A percentile compares a stretch with the other conserved stretches of the same genome.
phyloP scores from a whole-genome alignment of 2,888 invertebrate genomes.

The Platycheirus rosarum region DNA sequence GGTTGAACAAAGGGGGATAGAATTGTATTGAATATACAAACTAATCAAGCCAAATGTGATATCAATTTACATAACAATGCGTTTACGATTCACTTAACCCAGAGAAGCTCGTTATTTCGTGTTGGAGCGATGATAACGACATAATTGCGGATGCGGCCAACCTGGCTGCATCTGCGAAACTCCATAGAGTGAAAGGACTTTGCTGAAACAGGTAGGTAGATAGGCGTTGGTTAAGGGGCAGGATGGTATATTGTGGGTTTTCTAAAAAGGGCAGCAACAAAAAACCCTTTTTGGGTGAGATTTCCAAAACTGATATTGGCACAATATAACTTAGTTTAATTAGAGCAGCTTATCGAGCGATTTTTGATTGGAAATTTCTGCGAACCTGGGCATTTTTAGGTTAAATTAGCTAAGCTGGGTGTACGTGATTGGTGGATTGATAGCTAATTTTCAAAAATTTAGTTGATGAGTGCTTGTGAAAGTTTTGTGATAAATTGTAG shows the following conservation, averaged over 20 bases:
- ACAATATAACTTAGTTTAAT: constrained; percentile 20
- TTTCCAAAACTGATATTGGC: constrained; percentile 4
- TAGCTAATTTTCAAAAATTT: neutral
- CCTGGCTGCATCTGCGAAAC: constrained; percentile 28
- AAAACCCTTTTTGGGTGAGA: neutral
- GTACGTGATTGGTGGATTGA: neutral
- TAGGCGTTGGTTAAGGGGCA: neutral
- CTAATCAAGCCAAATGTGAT: constrained; percentile 56
- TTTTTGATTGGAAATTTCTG: constrained; percentile 51
- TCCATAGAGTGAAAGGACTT: neutral
- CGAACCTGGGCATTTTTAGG: constrained; percentile 12
- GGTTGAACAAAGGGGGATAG: neutral
- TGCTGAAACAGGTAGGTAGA: neutral
- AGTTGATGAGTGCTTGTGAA: neutral
- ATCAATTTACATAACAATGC: constrained; percentile 66
- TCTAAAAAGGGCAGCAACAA: neutral
- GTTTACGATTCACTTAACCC: constrained; percentile 52
- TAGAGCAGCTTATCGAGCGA: constrained; percentile 25
- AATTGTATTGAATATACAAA: neutral
- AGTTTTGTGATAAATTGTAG: neutral
- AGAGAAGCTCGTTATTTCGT: constrained; percentile 12
- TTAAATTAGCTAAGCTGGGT: neutral
- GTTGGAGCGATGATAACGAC: constrained; percentile 25
- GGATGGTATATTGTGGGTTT: neutral
- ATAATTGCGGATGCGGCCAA: constrained; percentile 45